phyloP scores from a whole-genome alignment of 2,888 invertebrate species.

The Melanophora roralis region DNA sequence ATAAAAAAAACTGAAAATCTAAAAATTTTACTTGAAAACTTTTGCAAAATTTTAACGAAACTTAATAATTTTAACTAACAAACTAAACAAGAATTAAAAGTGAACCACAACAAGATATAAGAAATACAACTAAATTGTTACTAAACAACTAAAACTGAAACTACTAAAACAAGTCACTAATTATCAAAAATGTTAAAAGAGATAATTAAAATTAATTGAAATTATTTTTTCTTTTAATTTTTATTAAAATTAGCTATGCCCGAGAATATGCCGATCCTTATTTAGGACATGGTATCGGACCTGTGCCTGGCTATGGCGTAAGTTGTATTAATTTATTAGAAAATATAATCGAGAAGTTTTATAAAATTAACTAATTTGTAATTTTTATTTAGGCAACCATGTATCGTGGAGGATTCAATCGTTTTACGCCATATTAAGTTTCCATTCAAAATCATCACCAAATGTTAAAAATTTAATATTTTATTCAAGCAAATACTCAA shows the following conservation, averaged over 20 bases:
- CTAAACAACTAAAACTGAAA: slow-evolving; percentile 2
- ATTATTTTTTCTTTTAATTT: slow-evolving; percentile 26
- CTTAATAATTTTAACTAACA: slow-evolving; percentile 70
- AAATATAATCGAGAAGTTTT: background rate
- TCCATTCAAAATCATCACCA: slow-evolving; percentile 33
- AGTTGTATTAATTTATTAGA: slow-evolving; percentile 73
- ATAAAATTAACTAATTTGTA: too few relatives aligned
- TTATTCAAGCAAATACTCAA: slow-evolving; percentile 51
- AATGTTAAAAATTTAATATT: slow-evolving; percentile 19
- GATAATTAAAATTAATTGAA: slow-evolving; percentile 28
- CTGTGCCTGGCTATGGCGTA: slow-evolving; percentile 98
- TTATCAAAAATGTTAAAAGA: background rate
- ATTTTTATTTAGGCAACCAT: slow-evolving; percentile 86
- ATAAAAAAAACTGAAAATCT: slow-evolving; percentile 67
- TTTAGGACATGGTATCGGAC: slow-evolving; percentile 96
- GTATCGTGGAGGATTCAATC: slow-evolving; percentile 95
- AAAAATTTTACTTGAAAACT: slow-evolving; percentile 67
- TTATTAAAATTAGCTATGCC: slow-evolving; percentile 82
- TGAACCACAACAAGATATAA: slow-evolving; percentile 2
- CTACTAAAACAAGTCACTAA: background rate
- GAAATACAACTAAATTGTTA: slow-evolving; percentile 12
- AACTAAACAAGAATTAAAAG: background rate
- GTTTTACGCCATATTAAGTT: slow-evolving; percentile 93
- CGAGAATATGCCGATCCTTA: slow-evolving; percentile 96
- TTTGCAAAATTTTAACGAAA: slow-evolving; percentile 69